Base-by-base conservation (phyloP, 2,888 invertebrate genomes). In the Eurytoma californica region DNA sequence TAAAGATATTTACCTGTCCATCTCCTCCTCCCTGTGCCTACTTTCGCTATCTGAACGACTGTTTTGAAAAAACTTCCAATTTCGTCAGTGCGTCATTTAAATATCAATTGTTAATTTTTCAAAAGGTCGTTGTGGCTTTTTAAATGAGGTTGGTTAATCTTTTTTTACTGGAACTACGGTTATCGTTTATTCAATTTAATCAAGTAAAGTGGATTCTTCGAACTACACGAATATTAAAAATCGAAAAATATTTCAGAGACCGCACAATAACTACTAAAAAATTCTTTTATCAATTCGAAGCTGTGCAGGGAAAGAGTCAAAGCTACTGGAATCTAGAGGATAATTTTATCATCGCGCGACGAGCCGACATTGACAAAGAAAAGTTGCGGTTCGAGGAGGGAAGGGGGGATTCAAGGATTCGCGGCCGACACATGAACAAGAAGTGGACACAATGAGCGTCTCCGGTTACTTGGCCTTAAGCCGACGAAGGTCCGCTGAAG, bases 391-490 rank as follows among this genome's bases (percentile, higher is more conserved):
- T 18, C 39, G n/a, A 63, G 16, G 47, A 67, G 39, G 16, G 9
- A 39, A 67, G 39, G 18, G 63, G 55, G 51, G 80, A 82, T 83
- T 82, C 79, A 72, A 81, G 80, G 78, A 81, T 82, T 82, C 82
- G 80, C 58, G 55, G 30, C 74, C 77, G 83, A 83, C 81, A 82
- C 82, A 80, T 79, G 82, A 83, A 83, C 83, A 83, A 83, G 81
- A 83, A 83, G 80, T 82, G 80, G 79, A 83, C 81, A 84, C 83
- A 84, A 83, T 83, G 83, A 81, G 81, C 82, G 83, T 83, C 83
- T 83, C 82, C 82, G 83, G 83, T 83, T 80, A 80, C 81, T 82
- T 78, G 77, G 82, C 39, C 83, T 83, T 82, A 77, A 82, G 81
- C 77, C 80, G 78, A 2, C 76, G 39, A 39, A 39, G 39, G 74